A percentile compares a stretch with the other conserved stretches of the same genome.
Evolutionary conservation across 2,797 vertebrate species (phyloP).

Genomic region (Fringilla coelebs): DNA sequence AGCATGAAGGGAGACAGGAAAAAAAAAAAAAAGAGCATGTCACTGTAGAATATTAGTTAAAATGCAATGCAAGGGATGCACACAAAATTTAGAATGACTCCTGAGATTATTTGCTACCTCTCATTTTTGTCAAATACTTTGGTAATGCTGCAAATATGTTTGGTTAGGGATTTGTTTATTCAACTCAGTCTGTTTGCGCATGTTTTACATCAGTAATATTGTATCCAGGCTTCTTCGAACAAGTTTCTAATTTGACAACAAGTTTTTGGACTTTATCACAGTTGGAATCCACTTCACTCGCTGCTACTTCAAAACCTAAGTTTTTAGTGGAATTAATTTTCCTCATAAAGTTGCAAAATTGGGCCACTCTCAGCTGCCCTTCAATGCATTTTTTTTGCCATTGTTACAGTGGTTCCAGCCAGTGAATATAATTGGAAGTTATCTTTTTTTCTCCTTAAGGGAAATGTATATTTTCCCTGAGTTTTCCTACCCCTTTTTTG

Average conservation of each 20-base stretch:
- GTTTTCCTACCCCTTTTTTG: neutral
- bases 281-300: neutral
- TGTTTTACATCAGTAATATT: neutral
- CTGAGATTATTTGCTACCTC: neutral
- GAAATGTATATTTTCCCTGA: neutral
- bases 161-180: neutral
- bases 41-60: neutral
- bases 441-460: neutral
- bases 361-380: neutral
- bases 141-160: neutral
- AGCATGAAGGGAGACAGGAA: neutral
- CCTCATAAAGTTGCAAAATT: neutral
- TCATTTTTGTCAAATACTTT: neutral
- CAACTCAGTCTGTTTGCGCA: neutral
- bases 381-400: neutral
- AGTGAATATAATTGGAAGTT: neutral
- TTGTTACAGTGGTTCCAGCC: neutral
- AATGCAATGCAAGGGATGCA: neutral
- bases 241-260: neutral
- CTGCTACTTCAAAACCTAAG: neutral
- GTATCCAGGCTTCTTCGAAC: neutral
- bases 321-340: neutral
- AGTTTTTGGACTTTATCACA: neutral
- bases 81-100: neutral
- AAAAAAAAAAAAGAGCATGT: neutral